Conservation (phyloP, 2,888 invertebrate species). For the Clanis bilineata region DNA sequence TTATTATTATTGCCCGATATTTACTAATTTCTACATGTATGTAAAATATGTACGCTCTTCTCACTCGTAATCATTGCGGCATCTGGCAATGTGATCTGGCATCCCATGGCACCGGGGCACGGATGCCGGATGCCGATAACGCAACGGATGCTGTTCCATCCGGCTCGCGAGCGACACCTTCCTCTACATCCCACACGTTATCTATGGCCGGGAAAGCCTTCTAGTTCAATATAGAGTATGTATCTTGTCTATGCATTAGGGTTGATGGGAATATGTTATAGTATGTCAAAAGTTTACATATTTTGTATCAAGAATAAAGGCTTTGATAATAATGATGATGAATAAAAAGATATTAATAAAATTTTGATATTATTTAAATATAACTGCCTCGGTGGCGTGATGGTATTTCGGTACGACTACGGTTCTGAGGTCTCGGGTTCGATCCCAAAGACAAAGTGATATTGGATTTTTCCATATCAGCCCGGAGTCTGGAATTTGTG, state of each 20-base stretch:
- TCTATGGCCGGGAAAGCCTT: constrained; percentile 38
- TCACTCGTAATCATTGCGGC: constrained; percentile 8
- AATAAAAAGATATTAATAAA: no score
- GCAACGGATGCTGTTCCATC: constrained; percentile 44
- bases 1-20: no score
- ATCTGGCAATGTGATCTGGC: constrained; percentile 19
- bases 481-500: no score
- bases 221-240: constrained; percentile 15
- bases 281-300: background rate
- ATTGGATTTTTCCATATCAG: no score
- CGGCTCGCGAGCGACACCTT: constrained; percentile 47
- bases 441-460: no score
- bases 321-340: no score
- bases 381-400: no score
- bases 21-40: no score
- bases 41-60: background rate
- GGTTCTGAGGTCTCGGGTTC: no score
- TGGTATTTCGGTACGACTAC: no score
- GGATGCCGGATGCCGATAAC: constrained; percentile 38
- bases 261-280: background rate
- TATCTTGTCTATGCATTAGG: background rate
- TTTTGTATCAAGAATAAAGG: background rate
- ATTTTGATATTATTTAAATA: no score
- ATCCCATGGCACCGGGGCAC: constrained; percentile 28
- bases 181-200: constrained; percentile 44